A percentile compares a stretch with the other conserved stretches of the same genome.
Evolutionary conservation across 2,797 vertebrate species (phyloP).

Genomic region (Gadopsis bispinosus): DNA sequence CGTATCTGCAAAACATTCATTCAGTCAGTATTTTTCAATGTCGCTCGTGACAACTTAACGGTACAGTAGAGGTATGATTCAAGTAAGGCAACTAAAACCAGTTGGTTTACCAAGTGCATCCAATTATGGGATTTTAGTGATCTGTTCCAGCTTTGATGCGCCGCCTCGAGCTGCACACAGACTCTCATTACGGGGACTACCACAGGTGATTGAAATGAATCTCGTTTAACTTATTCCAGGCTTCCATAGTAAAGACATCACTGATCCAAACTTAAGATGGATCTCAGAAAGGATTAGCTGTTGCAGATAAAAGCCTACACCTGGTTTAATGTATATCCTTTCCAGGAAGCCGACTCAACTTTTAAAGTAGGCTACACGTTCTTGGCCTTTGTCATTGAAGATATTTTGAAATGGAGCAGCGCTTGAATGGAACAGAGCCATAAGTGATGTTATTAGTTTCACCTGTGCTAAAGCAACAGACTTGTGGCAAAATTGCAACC

Average conservation of each 20-base stretch:
- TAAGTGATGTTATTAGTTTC: conserved; percentile 8
- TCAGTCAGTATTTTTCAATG: background rate
- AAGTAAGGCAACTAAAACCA: background rate
- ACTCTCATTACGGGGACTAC: conserved; percentile 29
- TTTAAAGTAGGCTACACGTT: background rate
- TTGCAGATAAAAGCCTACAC: conserved; percentile 21
- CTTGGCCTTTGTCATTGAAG: background rate
- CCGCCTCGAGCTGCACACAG: conserved; percentile 23
- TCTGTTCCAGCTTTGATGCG: conserved; percentile 27
- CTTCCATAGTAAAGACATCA: conserved; percentile 18
- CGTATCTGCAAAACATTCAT: background rate
- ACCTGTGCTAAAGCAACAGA: background rate
- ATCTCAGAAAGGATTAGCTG: conserved; percentile 38
- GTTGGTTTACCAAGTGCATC: conserved; percentile 10
- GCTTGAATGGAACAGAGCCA: background rate
- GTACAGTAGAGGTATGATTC: background rate
- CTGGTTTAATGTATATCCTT: conserved; percentile 16
- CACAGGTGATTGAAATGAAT: conserved; percentile 37
- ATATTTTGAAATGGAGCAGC: conserved; percentile 4
- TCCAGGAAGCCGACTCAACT: conserved; percentile 6
- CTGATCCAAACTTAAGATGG: conserved; percentile 33
- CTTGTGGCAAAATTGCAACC: background rate
- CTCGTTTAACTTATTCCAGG: conserved; percentile 26
- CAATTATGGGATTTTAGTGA: conserved; percentile 18
- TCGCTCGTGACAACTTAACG: background rate